Base-by-base conservation (phyloP, 2,888 invertebrate species). In the Parthenolecanium corni region DNA sequence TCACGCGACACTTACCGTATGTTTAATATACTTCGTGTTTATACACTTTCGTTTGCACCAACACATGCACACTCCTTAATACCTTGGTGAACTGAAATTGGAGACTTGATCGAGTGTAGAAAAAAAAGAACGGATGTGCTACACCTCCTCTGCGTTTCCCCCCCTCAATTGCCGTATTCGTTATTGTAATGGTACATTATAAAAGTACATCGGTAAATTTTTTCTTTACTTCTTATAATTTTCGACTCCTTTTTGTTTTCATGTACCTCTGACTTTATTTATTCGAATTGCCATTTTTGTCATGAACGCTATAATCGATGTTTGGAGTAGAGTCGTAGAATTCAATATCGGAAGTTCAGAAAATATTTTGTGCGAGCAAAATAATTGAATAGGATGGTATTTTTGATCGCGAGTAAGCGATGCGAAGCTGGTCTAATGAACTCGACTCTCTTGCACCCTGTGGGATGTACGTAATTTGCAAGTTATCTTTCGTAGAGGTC, bases 101-200 rank as follows among this genome's bases (percentile, higher is more conserved):
- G 31, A 57, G 47, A 46, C 47, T 47, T 47, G 57, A 57, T 57
- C 44, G 46, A 44, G 44, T 42, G 57, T 46, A 46, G 46, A 57
- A 9, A 9, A 31, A 31, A 57, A 57, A 57, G 57, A 57, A 57
- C 57, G 57, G 57, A 57, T 57, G 57, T 57, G 46, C 46, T 57
- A 21, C 57, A 25, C 14, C 47, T 47, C 47, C 14, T 12, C 44
- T 47, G 42, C 40, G 23, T 40, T n/a, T 52, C 52, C 40, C 31
- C 21, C 52, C 52, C 21, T 31, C 31, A 31, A 31, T 31, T 31
- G 31, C 31, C 31, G 31, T 25, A 38, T 20, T 54, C 54, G 14
- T 54, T 42, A 36, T 54, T 54, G 23, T 42, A 42, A 38, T 36
- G 40, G 38, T 54, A 40, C 40, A 54, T 40, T 54, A 38, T 54